Evolutionary conservation across 2,113 vertebrate genomes (phyloP), one percentile per base, ranked within the genome.

Genomic region (Elanus axillaris): DNA sequence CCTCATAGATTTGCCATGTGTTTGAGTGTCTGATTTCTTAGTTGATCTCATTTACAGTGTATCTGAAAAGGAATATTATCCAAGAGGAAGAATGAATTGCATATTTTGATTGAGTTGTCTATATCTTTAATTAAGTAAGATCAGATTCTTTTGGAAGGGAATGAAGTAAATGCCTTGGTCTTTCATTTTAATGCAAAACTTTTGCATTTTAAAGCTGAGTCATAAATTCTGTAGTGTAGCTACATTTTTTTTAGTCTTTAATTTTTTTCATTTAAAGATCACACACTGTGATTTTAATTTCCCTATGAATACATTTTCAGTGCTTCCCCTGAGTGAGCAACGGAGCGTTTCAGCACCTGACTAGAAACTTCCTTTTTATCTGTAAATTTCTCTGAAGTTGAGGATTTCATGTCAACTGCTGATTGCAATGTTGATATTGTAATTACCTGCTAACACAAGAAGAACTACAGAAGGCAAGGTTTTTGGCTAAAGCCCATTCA

Each of bases 181-280:
- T 93, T 86, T 94, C 90, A 75, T 96, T 75, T 91, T 82, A 90
- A 90, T 96, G 96, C 87, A 91, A 88, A 82, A 62, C 16, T 78
- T 95, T 88, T 87, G 45, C 91, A 36, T 96, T 90, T 95, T 95
- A 95, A 95, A 92, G 58, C 89, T 96, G 95, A 97, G 84, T 96
- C 89, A 96, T 96, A 96, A 96, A 96, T 96, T 95, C 74, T 89
- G 3, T 66, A 88, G 89, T 88, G 62, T 96, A 96, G 95, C 96
- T 96, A 96, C 45, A 80, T 91, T 95, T 93, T 67, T 67, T 88
- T 42, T 63, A 93, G 81, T 76, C 94, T 91, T 96, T 83, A 91
- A 94, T 95, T 95, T 96, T 42, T 97, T 97, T 95, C 87, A 93
- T 96, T 96, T 97, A 93, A 91, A 95, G 93, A 97, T 96, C 94